These are phyloP conservation scores for Periophthalmus magnuspinnatus DNA, from an alignment of 2,797 vertebrate genomes.

Conservation along the genomic window DNA sequence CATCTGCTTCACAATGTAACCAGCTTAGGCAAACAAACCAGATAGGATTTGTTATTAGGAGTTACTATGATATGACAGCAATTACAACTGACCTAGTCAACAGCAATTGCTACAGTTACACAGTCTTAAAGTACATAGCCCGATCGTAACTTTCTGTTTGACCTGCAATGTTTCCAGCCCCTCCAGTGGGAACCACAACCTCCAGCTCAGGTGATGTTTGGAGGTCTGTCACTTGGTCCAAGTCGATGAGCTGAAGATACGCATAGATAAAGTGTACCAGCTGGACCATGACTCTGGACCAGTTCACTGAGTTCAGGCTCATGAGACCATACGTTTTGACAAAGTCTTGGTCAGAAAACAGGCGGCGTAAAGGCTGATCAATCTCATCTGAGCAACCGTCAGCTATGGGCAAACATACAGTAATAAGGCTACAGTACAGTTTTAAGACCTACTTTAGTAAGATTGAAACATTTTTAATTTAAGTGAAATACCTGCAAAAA, in stretches of 20 bases:
- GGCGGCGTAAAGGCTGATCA: slow-evolving; percentile 80
- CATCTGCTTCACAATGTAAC: slow-evolving; percentile 86
- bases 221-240: slow-evolving; percentile 36
- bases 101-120: neutral
- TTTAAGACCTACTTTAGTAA: neutral
- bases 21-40: slow-evolving; percentile 71
- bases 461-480: neutral
- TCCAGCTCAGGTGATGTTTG: slow-evolving; percentile 76
- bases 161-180: slow-evolving; percentile 91
- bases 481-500: slow-evolving; percentile 83
- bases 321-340: slow-evolving; percentile 80
- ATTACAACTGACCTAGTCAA: neutral
- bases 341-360: slow-evolving; percentile 84
- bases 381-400: slow-evolving; percentile 90
- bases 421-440: neutral
- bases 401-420: slow-evolving; percentile 62
- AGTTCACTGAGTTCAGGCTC: slow-evolving; percentile 93
- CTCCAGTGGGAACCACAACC: slow-evolving; percentile 92
- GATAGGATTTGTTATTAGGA: neutral
- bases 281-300: slow-evolving; percentile 90
- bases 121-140: neutral
- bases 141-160: neutral
- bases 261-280: slow-evolving; percentile 88
- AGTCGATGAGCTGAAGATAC: slow-evolving; percentile 79
- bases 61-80: neutral